Evolutionary conservation across 2,797 vertebrate species (phyloP), one percentile per base, ranked within the genome.

Genomic region (Sylvilagus floridanus): DNA sequence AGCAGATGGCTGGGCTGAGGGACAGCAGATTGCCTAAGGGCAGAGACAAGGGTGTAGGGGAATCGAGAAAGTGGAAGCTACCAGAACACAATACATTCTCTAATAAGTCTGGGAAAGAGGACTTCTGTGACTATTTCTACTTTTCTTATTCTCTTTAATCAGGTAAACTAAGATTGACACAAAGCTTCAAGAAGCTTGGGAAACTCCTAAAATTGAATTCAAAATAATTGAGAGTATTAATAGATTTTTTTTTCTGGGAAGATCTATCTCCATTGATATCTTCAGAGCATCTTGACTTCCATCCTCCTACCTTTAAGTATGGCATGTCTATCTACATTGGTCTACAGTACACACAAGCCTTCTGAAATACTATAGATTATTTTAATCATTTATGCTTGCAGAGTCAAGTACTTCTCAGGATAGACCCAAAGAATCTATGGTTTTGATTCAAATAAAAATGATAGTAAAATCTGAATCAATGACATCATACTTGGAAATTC

Each of bases 1-100:
- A 98, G 97, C 98, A 98, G 98, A 98, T 98, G 98, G 98, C 96
- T 17, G 88, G 95, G 97, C 98, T 98, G 98, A 98, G 96, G 98
- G 97, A 97, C 96, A 98, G 97, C 97, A 98, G 98, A 97, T 96
- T 98, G 98, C 98, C 97, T 98, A 98, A 98, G 98, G 98, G 97
- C 97, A 87, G 97, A 98, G 93, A 93, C 90, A 94, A 94, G 88
- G 88, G 60, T 94, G 88, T 78, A 35, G 88, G 26, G 92, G 92
- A 90, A 96, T 96, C 96, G 88, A 96, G 93, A 96, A 85, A 76
- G 94, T 87, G 95, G 66, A 32, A 24, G 19, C 24, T 32, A 95
- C 76, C 0, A 24, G 92, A 90, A 89, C 66, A 94, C 63, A n/a
- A 42, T 88, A 81, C 92, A 81, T 93, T 92, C 90, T 93, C 68